These are phyloP conservation scores for Pangasius djambal DNA, from an alignment of 2,797 vertebrate genomes.

Conservation along the genomic window DNA sequence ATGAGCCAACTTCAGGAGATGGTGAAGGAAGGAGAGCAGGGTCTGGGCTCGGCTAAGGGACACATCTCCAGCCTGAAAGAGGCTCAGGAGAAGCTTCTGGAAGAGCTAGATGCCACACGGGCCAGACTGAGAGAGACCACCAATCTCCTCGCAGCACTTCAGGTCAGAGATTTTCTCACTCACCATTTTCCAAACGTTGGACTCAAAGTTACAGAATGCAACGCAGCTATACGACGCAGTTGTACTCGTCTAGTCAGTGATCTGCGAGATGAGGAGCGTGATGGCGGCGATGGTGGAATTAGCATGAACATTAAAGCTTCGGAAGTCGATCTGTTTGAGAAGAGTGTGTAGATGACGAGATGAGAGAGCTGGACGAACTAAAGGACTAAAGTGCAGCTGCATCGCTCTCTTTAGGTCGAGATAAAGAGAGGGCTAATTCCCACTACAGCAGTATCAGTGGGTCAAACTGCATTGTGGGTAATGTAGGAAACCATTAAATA, in stretches of 20 bases:
- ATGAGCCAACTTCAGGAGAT: slow-evolving; percentile 85
- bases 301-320: background rate
- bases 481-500: background rate
- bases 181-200: background rate
- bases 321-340: background rate
- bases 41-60: slow-evolving; percentile 85
- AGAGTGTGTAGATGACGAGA: background rate
- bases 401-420: background rate
- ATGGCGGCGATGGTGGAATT: background rate
- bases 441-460: background rate
- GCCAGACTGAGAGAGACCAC: slow-evolving; percentile 89
- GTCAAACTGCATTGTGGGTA: background rate
- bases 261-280: background rate
- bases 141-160: slow-evolving; percentile 86
- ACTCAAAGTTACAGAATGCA: background rate
- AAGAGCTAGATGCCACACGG: slow-evolving; percentile 89
- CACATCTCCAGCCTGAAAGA: slow-evolving; percentile 92
- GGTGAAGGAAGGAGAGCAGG: slow-evolving; percentile 88
- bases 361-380: background rate
- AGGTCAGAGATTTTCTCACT: slow-evolving; percentile 74
- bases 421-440: background rate
- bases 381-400: background rate
- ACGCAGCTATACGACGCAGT: background rate
- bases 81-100: slow-evolving; percentile 90
- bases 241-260: background rate